phyloP scores from a whole-genome alignment of 2,888 invertebrate genomes.

The Trichopria drosophilae region DNA sequence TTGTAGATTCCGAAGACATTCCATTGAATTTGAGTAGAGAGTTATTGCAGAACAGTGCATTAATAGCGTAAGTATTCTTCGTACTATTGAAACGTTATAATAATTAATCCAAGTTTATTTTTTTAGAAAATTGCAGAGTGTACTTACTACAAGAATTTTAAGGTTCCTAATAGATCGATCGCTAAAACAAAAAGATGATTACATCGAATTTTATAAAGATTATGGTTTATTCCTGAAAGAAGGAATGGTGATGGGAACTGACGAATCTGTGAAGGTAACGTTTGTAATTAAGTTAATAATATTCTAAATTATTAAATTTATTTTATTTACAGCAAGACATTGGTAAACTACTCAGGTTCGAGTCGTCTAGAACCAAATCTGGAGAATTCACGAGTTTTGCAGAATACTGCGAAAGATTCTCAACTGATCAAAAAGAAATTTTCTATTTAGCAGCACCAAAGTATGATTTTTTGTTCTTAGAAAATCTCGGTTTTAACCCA shows the following conservation, averaged over 20 bases:
- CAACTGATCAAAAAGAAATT: constrained; percentile 80
- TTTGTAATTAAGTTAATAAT: constrained; percentile 25
- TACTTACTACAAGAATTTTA: constrained; percentile 80
- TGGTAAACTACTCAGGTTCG: constrained; percentile 85
- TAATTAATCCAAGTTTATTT: constrained; percentile 2
- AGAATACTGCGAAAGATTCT: constrained; percentile 79
- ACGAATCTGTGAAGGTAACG: constrained; percentile 77
- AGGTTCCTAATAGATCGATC: constrained; percentile 85
- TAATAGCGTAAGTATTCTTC: constrained; percentile 70
- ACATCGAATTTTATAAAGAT: constrained; percentile 84
- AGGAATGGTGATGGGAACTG: constrained; percentile 85
- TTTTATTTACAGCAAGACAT: constrained; percentile 75
- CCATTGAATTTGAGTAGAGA: constrained; percentile 96
- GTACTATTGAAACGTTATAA: constrained; percentile 31
- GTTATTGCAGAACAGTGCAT: constrained; percentile 87
- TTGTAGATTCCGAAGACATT: constrained; percentile 98
- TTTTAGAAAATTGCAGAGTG: constrained; percentile 75
- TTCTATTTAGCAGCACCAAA: constrained; percentile 93
- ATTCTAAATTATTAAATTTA: constrained; percentile 15
- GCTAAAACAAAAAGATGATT: constrained; percentile 80
- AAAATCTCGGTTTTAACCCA: not conserved
- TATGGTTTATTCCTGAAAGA: constrained; percentile 94
- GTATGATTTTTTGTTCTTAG: constrained; percentile 57
- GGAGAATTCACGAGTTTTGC: constrained; percentile 76
- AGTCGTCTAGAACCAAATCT: constrained; percentile 77